Evolutionary conservation across 2,888 invertebrate species (phyloP).

Genomic region (Pherbina coryleti): DNA sequence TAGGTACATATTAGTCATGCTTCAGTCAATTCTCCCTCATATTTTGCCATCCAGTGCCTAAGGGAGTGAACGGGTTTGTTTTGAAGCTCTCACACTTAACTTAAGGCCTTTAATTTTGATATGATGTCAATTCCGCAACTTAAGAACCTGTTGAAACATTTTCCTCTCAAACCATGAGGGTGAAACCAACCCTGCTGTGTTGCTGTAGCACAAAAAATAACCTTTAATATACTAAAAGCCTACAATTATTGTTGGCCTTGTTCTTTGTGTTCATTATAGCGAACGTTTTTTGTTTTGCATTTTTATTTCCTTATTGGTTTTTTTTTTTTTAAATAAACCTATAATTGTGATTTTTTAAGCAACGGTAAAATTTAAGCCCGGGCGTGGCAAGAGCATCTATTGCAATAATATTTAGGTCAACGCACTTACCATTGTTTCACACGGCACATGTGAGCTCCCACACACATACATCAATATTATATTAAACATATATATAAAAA

Average conservation of each 20-base stretch:
- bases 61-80: not conserved
- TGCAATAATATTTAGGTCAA: slow-evolving; percentile 33
- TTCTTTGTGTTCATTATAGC: not conserved
- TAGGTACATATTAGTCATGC: slow-evolving; percentile 11
- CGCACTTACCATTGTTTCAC: slow-evolving; percentile 20
- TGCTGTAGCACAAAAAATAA: not conserved
- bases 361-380: not conserved
- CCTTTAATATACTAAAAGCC: not conserved
- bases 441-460: not conserved
- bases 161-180: not conserved
- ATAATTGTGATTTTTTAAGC: not conserved
- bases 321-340: not conserved
- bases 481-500: not conserved
- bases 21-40: not conserved
- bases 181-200: not conserved
- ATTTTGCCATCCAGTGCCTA: not conserved
- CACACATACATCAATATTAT: not conserved
- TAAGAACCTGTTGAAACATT: slow-evolving; percentile 32
- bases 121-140: slow-evolving; percentile 13
- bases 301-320: not conserved
- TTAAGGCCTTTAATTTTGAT: not conserved
- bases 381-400: slow-evolving; percentile 20
- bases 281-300: not conserved
- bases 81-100: no score
- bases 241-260: not conserved